Evolutionary conservation across 2,797 vertebrate genomes (phyloP).

Genomic region (Brachymystax lenok): DNA sequence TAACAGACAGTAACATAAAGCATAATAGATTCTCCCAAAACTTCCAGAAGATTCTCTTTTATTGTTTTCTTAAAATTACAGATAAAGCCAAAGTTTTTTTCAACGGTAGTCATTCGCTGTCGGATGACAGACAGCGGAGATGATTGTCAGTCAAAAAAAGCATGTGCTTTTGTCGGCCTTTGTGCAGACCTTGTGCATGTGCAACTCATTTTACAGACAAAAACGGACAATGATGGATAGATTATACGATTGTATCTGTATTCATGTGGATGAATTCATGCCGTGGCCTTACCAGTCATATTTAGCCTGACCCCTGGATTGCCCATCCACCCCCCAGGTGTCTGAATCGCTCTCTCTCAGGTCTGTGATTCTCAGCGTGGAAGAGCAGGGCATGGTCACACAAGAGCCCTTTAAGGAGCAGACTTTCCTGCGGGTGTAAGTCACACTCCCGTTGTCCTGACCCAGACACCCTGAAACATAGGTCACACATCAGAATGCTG

Average conservation of each 20-base stretch:
- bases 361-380: neutral
- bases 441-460: neutral
- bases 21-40: too few species aligned
- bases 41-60: too few species aligned
- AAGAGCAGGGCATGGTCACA: conserved; percentile 29
- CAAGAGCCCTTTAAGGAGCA: conserved; percentile 33
- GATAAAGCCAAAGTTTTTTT: too few species aligned
- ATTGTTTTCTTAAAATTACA: too few species aligned
- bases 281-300: neutral
- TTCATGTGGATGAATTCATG: neutral
- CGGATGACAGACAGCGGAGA: too few species aligned
- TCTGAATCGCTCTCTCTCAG: conserved; percentile 1
- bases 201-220: too few species aligned
- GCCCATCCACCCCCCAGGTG: neutral
- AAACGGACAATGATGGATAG: neutral
- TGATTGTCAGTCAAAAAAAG: too few species aligned
- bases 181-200: too few species aligned
- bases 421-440: conserved; percentile 11
- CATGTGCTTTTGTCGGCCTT: too few species aligned
- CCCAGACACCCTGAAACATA: conserved; percentile 23
- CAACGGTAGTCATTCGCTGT: too few species aligned
- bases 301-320: conserved; percentile 3
- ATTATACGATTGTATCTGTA: neutral
- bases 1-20: too few species aligned
- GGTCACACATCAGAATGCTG: neutral